These are phyloP conservation scores for Epistrophella euchroma DNA, from an alignment of 2,888 invertebrate species.

Conservation along the genomic window DNA sequence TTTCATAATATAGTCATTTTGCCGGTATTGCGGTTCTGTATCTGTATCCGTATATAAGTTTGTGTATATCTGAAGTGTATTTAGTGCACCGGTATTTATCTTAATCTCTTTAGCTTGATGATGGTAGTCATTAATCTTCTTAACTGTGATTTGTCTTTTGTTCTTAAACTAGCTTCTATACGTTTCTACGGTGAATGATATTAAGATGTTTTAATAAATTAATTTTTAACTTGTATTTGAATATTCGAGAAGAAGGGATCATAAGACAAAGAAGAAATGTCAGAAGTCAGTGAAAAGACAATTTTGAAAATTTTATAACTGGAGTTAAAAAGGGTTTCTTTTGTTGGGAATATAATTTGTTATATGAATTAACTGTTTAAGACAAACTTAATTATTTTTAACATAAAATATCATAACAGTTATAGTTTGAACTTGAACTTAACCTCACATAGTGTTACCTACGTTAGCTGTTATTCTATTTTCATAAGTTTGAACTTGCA, in stretches of 20 bases:
- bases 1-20: slow-evolving; percentile 45
- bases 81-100: slow-evolving; percentile 34
- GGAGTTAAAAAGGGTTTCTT: neutral
- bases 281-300: slow-evolving; percentile 7
- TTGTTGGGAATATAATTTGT: neutral
- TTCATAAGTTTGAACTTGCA: too few relatives aligned
- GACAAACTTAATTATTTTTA: neutral
- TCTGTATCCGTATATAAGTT: neutral
- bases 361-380: neutral
- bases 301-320: neutral
- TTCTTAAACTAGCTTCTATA: slow-evolving; percentile 1
- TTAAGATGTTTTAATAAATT: neutral
- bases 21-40: slow-evolving; percentile 7
- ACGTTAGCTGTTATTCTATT: too few relatives aligned
- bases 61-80: neutral
- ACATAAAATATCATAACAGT: neutral
- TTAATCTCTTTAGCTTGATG: slow-evolving; percentile 40
- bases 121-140: slow-evolving; percentile 47
- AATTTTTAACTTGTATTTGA: neutral
- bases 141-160: slow-evolving; percentile 58
- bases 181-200: neutral
- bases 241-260: neutral
- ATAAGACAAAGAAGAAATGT: neutral
- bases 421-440: neutral
- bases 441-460: neutral